A percentile compares a stretch with the other conserved stretches of the same genome.
These are phyloP conservation scores for Mythimna albipuncta DNA, from an alignment of 2,888 invertebrate species.

Conservation along the genomic window DNA sequence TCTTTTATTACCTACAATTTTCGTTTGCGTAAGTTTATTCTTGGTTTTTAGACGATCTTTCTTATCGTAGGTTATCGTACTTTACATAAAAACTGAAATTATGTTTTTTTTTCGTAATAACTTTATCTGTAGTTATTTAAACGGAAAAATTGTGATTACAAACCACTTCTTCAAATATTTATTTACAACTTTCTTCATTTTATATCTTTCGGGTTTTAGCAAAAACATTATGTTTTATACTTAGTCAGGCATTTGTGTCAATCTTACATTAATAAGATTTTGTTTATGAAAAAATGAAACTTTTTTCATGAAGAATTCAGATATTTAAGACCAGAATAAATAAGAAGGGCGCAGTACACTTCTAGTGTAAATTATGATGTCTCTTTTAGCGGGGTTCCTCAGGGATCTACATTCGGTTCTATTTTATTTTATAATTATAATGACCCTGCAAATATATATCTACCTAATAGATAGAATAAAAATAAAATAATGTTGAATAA, in stretches of 20 bases:
- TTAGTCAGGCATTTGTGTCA: neutral
- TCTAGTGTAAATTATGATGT: neutral
- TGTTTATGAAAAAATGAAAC: neutral
- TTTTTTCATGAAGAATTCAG: neutral
- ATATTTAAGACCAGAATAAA: neutral
- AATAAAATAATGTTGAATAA: too few relatives aligned
- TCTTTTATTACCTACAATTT: neutral
- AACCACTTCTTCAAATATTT: neutral
- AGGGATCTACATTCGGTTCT: neutral
- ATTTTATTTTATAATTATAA: neutral
- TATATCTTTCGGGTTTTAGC: neutral
- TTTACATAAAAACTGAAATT: slow-evolving; percentile 9
- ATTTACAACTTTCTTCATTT: neutral
- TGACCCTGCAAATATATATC: neutral
- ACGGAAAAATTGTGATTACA: neutral
- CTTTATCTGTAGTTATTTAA: neutral
- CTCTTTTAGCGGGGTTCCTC: neutral
- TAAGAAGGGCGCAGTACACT: neutral
- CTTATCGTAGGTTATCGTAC: slow-evolving; percentile 40
- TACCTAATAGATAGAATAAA: too few relatives aligned
- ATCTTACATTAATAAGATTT: neutral
- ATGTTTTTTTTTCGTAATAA: neutral
- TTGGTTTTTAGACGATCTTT: neutral
- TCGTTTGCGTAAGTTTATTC: neutral
- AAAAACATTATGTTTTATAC: neutral